Percentiles rank a stretch among this genome's conserved stretches.
These are phyloP conservation scores for Drosophila yooni DNA, from an alignment of 2,888 invertebrate species.

Conservation along the genomic window DNA sequence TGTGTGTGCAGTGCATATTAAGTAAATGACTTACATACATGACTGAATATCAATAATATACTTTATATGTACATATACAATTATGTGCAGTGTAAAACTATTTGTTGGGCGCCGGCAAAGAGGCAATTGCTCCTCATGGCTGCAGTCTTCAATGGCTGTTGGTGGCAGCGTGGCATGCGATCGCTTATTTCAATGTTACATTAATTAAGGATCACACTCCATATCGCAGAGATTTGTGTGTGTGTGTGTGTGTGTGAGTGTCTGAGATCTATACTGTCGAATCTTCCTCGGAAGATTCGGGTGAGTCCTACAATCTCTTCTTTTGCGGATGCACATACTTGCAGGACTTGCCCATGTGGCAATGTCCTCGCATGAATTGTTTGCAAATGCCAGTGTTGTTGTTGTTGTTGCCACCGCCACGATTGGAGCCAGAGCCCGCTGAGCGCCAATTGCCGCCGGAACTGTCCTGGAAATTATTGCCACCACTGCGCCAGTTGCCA, in stretches of 20 bases:
- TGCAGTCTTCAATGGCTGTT: constrained; percentile 66
- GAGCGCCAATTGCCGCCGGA: constrained; percentile 86
- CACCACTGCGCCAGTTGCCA: constrained; percentile 83
- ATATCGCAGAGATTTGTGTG: constrained; percentile 48
- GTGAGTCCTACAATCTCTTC: constrained; percentile 81
- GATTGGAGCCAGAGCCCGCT: constrained; percentile 85
- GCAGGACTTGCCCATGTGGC: constrained; percentile 93
- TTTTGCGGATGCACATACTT: constrained; percentile 91
- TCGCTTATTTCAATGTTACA: background rate
- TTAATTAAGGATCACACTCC: constrained; percentile 7
- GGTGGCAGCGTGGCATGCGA: constrained; percentile 19
- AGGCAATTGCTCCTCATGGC: constrained; percentile 36
- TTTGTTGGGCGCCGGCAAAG: constrained; percentile 25
- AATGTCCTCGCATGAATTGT: constrained; percentile 92
- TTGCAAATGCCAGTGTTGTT: constrained; percentile 88
- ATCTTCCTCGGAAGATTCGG: constrained; percentile 76
- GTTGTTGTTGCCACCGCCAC: constrained; percentile 75
- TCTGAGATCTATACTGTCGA: constrained; percentile 68
- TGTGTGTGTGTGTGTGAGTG: constrained; percentile 21
- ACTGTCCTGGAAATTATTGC: constrained; percentile 81
- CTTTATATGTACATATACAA: constrained; percentile 23
- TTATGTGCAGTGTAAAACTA: constrained; percentile 36
- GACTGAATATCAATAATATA: background rate
- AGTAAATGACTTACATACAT: constrained; percentile 7
- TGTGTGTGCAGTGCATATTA: background rate